Conservation (phyloP, 2,113 vertebrate species). For the Egretta garzetta region DNA sequence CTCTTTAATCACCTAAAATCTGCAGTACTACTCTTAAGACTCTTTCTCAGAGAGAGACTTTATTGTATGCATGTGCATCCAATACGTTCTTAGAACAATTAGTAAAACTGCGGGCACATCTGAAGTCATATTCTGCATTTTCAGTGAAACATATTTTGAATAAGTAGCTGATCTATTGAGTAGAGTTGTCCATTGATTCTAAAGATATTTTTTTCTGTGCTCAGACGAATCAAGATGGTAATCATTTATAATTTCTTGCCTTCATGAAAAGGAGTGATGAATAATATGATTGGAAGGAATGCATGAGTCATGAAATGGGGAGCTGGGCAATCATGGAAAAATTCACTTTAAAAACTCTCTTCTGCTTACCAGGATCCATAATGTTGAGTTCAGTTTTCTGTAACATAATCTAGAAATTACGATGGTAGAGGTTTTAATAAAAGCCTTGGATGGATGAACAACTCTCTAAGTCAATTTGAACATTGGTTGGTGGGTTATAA, state of each 20-base stretch:
- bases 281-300: slow-evolving; percentile 63
- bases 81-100: not conserved
- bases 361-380: slow-evolving; percentile 1
- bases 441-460: not conserved
- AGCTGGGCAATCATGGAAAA: slow-evolving; percentile 58
- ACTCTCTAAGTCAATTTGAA: not conserved
- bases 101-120: not conserved
- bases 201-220: slow-evolving; percentile 49
- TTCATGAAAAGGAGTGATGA: slow-evolving; percentile 60
- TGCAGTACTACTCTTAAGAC: not conserved
- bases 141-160: slow-evolving; percentile 12
- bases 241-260: slow-evolving; percentile 63
- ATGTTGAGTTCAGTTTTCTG: slow-evolving; percentile 22
- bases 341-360: slow-evolving; percentile 18
- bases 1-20: not conserved
- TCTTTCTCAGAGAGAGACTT: not conserved
- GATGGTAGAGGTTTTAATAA: not conserved
- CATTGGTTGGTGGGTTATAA: not conserved
- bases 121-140: slow-evolving; percentile 29
- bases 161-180: slow-evolving; percentile 40
- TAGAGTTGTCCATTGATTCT: slow-evolving; percentile 54
- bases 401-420: not conserved
- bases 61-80: not conserved
- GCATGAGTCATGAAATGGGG: slow-evolving; percentile 50
- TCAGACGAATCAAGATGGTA: slow-evolving; percentile 51